A percentile compares a stretch with the other conserved stretches of the same genome.
Conservation (phyloP, 2,113 vertebrate genomes). For the Hemibagrus wyckioides region DNA sequence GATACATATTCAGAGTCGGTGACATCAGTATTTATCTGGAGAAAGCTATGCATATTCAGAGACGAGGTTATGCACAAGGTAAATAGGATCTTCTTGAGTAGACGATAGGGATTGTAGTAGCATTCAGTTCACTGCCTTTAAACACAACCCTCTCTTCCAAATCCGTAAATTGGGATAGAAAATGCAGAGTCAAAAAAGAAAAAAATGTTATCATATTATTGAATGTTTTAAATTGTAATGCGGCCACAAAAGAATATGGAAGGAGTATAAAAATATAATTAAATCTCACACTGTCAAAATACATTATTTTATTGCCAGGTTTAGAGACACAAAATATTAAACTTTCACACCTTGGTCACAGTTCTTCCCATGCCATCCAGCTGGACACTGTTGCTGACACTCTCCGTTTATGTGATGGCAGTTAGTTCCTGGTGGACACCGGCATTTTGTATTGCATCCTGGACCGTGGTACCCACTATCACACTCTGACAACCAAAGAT, state of each 20-base stretch:
- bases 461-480: slow-evolving; percentile 76
- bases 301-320: not conserved
- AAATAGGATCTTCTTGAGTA: not conserved
- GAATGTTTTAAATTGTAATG: not conserved
- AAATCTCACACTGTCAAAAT: not conserved
- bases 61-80: not conserved
- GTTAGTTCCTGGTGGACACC: slow-evolving; percentile 70
- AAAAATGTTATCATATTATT: not conserved
- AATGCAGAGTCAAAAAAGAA: not conserved
- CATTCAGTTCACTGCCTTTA: not conserved
- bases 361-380: slow-evolving; percentile 75
- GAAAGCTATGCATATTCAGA: not conserved
- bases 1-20: not conserved
- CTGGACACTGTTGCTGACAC: slow-evolving; percentile 80
- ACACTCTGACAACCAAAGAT: slow-evolving; percentile 73
- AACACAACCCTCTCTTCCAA: not conserved
- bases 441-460: slow-evolving; percentile 78
- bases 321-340: not conserved
- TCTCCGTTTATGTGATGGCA: slow-evolving; percentile 81
- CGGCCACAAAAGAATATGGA: not conserved
- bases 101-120: not conserved
- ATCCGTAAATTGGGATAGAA: not conserved
- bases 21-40: not conserved
- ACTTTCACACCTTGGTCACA: slow-evolving; percentile 80
- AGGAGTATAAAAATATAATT: not conserved